Conservation (phyloP, 2,113 vertebrate genomes). For the Hemibagrus wyckioides region DNA sequence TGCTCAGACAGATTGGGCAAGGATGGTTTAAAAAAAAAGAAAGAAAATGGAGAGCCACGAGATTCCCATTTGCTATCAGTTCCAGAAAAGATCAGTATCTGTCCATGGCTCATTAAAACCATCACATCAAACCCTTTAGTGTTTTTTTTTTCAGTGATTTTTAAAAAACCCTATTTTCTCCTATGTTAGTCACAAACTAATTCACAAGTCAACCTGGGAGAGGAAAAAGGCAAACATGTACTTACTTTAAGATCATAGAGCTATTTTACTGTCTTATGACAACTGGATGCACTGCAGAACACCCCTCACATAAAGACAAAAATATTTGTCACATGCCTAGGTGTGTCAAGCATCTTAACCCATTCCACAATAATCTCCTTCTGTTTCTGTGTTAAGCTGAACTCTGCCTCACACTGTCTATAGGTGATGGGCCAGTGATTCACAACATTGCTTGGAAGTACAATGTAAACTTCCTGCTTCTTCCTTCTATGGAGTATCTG, state of each 20-base stretch:
- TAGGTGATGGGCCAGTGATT: neutral
- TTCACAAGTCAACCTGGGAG: neutral
- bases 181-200: neutral
- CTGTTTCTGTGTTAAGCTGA: neutral
- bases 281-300: too few relatives aligned
- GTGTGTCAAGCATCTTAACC: neutral
- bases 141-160: neutral
- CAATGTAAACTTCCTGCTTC: constrained; percentile 3
- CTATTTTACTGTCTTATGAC: neutral
- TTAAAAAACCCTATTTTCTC: neutral
- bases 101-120: neutral
- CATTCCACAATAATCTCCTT: neutral
- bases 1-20: neutral
- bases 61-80: neutral
- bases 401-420: neutral
- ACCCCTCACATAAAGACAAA: neutral
- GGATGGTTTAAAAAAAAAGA: neutral
- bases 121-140: neutral
- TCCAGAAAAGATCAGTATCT: neutral
- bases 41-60: neutral
- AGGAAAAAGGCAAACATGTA: neutral
- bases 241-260: neutral
- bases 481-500: neutral
- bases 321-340: neutral
- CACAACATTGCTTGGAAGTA: neutral